phyloP scores from a whole-genome alignment of 2,797 vertebrate genomes.

The Brotula barbata region DNA sequence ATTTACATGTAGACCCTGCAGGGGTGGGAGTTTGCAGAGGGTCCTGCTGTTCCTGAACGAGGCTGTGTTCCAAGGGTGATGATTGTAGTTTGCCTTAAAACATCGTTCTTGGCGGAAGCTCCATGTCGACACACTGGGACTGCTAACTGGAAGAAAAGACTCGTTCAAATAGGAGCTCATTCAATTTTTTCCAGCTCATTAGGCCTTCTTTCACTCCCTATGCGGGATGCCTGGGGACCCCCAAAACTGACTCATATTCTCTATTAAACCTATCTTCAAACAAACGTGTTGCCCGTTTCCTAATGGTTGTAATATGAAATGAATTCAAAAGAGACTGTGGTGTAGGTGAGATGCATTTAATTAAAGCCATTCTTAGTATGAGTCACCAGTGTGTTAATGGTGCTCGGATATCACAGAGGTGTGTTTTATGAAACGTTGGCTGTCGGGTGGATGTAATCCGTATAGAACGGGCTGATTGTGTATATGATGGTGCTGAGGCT shows the following conservation, averaged over 20 bases:
- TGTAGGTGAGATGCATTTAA: conserved; percentile 54
- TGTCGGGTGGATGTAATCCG: conserved; percentile 43
- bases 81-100: conserved; percentile 58
- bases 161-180: conserved; percentile 71
- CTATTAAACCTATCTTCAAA: conserved; percentile 56
- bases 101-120: conserved; percentile 60
- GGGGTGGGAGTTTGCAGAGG: conserved; percentile 50
- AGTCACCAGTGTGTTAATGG: conserved; percentile 40
- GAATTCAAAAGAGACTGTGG: conserved; percentile 49
- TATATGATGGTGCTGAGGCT: conserved; percentile 29
- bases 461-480: conserved; percentile 35
- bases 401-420: conserved; percentile 36
- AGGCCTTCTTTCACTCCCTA: conserved; percentile 49
- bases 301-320: conserved; percentile 51
- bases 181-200: conserved; percentile 70
- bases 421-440: conserved; percentile 30
- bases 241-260: conserved; percentile 27
- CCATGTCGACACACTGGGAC: conserved; percentile 49
- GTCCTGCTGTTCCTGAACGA: conserved; percentile 59
- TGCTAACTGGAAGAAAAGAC: conserved; percentile 58
- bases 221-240: conserved; percentile 42
- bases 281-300: conserved; percentile 27
- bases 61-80: conserved; percentile 54
- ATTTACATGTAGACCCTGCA: conserved; percentile 44
- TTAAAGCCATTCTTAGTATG: conserved; percentile 44